phyloP scores from a whole-genome alignment of 2,888 invertebrate species.

The Noctua comes region DNA sequence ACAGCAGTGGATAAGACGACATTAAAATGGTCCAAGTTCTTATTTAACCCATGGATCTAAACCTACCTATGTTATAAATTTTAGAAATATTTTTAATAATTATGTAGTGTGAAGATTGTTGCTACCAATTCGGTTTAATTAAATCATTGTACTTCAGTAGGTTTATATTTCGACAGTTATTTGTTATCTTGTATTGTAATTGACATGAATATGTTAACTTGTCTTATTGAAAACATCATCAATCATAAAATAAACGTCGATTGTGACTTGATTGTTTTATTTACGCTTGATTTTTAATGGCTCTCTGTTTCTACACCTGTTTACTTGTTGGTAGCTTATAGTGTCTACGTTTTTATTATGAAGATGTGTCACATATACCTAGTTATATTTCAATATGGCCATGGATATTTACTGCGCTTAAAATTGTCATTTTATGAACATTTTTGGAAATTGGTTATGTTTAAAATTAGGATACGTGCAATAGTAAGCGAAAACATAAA shows the following conservation, averaged over 20 bases:
- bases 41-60: neutral
- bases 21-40: conserved; percentile 6
- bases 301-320: too few species aligned
- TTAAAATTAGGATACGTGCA: conserved; percentile 83
- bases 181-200: conserved; percentile 40
- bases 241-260: conserved; percentile 65
- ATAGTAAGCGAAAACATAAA: conserved; percentile 75
- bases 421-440: conserved; percentile 44
- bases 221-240: conserved; percentile 44
- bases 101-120: conserved; percentile 35
- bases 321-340: too few species aligned
- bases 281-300: too few species aligned
- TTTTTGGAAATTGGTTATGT: conserved; percentile 73
- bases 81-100: conserved; percentile 23
- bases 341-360: neutral
- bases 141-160: conserved; percentile 39
- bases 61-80: conserved; percentile 1
- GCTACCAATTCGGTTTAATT: conserved; percentile 33
- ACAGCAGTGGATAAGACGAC: conserved; percentile 36
- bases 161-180: conserved; percentile 35
- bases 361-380: neutral
- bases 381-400: conserved; percentile 65
- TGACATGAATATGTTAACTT: conserved; percentile 43
- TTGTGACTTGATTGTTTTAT: conserved; percentile 49
- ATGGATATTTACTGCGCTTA: conserved; percentile 47